phyloP scores from a whole-genome alignment of 2,888 invertebrate species.

The Alsophila aescularia region DNA sequence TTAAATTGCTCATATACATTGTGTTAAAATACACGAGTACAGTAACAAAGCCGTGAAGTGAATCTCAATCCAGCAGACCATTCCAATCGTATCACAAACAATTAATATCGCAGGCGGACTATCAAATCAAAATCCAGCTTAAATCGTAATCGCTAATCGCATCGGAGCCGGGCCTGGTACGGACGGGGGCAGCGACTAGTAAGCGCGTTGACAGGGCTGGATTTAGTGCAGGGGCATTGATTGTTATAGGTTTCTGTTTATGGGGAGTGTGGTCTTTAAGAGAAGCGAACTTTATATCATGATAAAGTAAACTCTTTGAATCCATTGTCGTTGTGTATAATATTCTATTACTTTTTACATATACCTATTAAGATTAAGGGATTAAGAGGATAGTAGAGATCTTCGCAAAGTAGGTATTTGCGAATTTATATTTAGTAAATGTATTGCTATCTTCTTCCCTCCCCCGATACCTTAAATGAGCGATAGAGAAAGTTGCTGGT shows the following conservation, averaged over 20 bases:
- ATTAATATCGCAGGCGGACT: conserved; percentile 33
- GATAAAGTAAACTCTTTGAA: too few relatives aligned
- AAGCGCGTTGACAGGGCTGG: not conserved
- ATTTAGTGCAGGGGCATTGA: not conserved
- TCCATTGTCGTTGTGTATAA: too few relatives aligned
- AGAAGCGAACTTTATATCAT: too few relatives aligned
- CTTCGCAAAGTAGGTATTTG: too few relatives aligned
- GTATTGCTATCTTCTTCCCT: too few relatives aligned
- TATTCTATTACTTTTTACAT: too few relatives aligned
- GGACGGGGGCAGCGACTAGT: not conserved
- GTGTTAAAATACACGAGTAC: not conserved
- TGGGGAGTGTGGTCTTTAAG: too few relatives aligned
- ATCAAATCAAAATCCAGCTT: conserved; percentile 43
- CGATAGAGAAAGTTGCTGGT: too few relatives aligned
- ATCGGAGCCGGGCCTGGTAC: conserved; percentile 5
- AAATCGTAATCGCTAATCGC: conserved; percentile 41
- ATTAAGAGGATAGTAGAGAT: too few relatives aligned
- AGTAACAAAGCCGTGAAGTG: conserved; percentile 14
- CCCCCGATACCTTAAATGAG: too few relatives aligned
- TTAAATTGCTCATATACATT: not conserved
- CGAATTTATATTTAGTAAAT: too few relatives aligned
- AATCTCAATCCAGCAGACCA: conserved; percentile 17
- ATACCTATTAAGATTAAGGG: too few relatives aligned
- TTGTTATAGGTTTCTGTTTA: not conserved
- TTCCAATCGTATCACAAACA: conserved; percentile 38